phyloP scores from a whole-genome alignment of 2,113 vertebrate genomes.

The Pangasianodon hypophthalmus region DNA sequence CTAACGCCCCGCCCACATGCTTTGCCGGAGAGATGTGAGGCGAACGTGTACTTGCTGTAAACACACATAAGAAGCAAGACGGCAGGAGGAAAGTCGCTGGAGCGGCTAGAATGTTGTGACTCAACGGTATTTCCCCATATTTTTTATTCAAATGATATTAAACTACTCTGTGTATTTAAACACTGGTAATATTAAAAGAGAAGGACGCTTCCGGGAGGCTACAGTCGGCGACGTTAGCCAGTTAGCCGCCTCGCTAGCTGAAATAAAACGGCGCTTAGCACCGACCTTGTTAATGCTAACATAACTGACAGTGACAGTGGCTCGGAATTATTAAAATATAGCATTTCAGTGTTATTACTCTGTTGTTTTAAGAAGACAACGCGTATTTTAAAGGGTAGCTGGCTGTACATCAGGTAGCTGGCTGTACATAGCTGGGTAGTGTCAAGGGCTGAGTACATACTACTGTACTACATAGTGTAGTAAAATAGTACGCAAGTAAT shows the following conservation, averaged over 20 bases:
- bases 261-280: neutral
- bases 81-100: neutral
- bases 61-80: neutral
- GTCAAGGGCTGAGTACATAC: neutral
- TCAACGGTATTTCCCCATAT: neutral
- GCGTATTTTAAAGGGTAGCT: neutral
- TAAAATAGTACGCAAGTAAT: neutral
- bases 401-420: neutral
- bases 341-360: neutral
- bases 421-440: neutral
- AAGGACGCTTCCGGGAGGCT: neutral
- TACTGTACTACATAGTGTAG: neutral
- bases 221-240: neutral
- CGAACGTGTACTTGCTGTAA: neutral
- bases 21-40: constrained; percentile 4
- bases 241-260: constrained; percentile 8
- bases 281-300: neutral
- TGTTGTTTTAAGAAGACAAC: neutral
- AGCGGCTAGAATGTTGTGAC: constrained; percentile 2
- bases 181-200: neutral
- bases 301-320: neutral
- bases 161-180: no score
- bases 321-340: neutral
- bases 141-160: no score
- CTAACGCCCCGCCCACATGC: neutral